A percentile compares a stretch with the other conserved stretches of the same genome.
These are phyloP conservation scores for silkworm (Bombyx mori) DNA, from an alignment of 1,140 invertebrate species.

Conservation along the genomic window ASM3026992v2 NC_085119.1:8235501-8236000, in stretches of 20 bases:
- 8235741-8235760: slow-evolving; percentile 67
- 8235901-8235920: slow-evolving; percentile 72
- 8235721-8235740: slow-evolving; percentile 68
- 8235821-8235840: slow-evolving; percentile 71
- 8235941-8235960: slow-evolving; percentile 66
- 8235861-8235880: slow-evolving; percentile 71
- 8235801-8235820: slow-evolving; percentile 69
- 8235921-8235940: slow-evolving; percentile 69
- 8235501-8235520: too few relatives aligned
- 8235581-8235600: too few relatives aligned
- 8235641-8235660: slow-evolving; percentile 7
- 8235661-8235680: slow-evolving; percentile 21
- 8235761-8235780: slow-evolving; percentile 71
- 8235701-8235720: slow-evolving; percentile 66
- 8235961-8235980: slow-evolving; percentile 68
- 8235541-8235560: too few relatives aligned
- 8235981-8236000: slow-evolving; percentile 42
- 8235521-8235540: too few relatives aligned
- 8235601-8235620: too few relatives aligned
- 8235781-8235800: slow-evolving; percentile 72
- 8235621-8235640: too few relatives aligned
- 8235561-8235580: too few relatives aligned
- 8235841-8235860: slow-evolving; percentile 70
- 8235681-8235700: slow-evolving; percentile 51
- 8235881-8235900: slow-evolving; percentile 71